A percentile compares a stretch with the other conserved stretches of the same genome.
Conservation (phyloP, 2,113 vertebrate species). For the Dipodomys stephensi region DNA sequence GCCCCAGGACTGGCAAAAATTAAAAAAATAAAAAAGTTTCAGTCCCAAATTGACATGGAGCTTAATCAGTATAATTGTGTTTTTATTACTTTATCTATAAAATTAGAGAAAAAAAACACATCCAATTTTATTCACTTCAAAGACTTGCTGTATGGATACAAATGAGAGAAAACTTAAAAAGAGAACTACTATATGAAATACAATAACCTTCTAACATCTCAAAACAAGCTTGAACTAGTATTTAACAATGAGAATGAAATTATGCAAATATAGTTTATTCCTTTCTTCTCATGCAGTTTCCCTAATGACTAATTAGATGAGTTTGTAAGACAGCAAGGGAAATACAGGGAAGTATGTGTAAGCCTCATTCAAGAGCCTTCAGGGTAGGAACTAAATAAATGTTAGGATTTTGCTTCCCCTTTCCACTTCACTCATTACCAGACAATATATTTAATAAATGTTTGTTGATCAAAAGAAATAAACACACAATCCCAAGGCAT, state of each 20-base stretch:
- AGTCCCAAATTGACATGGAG: not conserved
- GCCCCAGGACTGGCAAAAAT: no score
- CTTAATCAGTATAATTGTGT: not conserved
- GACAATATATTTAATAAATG: not conserved
- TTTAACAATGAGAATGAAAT: conserved; percentile 29
- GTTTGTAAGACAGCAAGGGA: not conserved
- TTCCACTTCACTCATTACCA: not conserved
- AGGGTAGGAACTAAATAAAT: not conserved
- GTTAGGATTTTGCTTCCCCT: not conserved
- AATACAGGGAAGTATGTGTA: not conserved
- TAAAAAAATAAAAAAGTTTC: not conserved
- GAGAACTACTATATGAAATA: not conserved
- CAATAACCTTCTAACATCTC: not conserved
- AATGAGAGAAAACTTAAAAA: not conserved
- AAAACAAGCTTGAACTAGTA: conserved; percentile 17
- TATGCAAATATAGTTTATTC: conserved; percentile 44
- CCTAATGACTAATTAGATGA: not conserved
- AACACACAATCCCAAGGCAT: not conserved
- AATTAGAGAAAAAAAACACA: conserved; percentile 23
- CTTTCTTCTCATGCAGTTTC: not conserved
- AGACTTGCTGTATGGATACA: not conserved
- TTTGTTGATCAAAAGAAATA: not conserved
- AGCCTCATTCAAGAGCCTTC: not conserved
- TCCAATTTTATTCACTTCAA: not conserved
- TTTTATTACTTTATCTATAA: conserved; percentile 20